These are phyloP conservation scores for Delia radicum DNA, from an alignment of 1,140 invertebrate species.

Conservation along the genomic window DNA sequence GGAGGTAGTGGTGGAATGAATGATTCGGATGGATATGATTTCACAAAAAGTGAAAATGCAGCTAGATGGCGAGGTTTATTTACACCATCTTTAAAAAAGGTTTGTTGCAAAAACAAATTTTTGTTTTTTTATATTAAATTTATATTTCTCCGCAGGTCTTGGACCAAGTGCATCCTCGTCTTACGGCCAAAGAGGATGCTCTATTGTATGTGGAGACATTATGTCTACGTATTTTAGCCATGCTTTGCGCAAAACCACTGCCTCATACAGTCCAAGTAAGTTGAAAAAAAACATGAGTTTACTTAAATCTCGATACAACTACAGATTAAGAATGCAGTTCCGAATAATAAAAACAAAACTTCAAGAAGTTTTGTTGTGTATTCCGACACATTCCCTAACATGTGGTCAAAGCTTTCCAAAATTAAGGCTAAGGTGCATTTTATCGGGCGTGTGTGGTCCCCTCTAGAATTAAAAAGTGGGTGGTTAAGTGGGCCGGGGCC, in stretches of 20 bases:
- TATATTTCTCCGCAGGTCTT: conserved; percentile 68
- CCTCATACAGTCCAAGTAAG: conserved; percentile 70
- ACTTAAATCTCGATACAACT: neutral
- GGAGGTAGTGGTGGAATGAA: conserved; percentile 1
- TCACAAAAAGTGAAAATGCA: conserved; percentile 82
- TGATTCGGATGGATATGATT: conserved; percentile 69
- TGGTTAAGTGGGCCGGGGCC: too few species aligned
- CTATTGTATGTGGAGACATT: conserved; percentile 90
- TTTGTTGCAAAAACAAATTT: conserved; percentile 45
- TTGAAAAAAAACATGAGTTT: neutral
- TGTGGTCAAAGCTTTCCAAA: too few species aligned
- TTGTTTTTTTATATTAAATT: conserved; percentile 2
- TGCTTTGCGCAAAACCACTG: conserved; percentile 83
- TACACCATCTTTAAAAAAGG: conserved; percentile 75
- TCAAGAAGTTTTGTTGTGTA: too few species aligned
- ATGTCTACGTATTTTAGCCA: conserved; percentile 82
- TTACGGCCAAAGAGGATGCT: conserved; percentile 86
- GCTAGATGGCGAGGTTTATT: conserved; percentile 89
- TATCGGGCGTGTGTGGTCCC: too few species aligned
- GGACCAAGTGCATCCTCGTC: conserved; percentile 84
- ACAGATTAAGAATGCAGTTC: neutral
- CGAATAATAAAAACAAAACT: neutral
- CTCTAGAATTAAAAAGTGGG: too few species aligned
- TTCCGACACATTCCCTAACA: too few species aligned
- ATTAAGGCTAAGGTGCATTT: too few species aligned